Percentiles rank a stretch among this genome's conserved stretches.
These are phyloP conservation scores for Caenorhabditis sp. DNA, from an alignment of 2,888 invertebrate genomes.

Conservation along the genomic window DNA sequence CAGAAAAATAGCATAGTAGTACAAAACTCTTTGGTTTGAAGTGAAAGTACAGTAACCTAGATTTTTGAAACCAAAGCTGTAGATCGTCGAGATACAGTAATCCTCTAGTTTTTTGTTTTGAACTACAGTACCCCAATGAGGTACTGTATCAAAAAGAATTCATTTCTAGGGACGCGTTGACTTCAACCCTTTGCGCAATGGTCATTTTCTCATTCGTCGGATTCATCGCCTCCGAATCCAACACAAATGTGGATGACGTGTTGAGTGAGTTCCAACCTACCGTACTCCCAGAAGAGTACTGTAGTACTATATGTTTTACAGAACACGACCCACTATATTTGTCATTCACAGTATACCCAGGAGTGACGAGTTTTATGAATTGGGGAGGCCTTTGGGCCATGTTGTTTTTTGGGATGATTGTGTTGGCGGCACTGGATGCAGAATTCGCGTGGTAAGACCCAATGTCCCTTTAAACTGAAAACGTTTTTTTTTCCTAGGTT, in stretches of 20 bases:
- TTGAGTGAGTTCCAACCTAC: slow-evolving; percentile 43
- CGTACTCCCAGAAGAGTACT: not conserved
- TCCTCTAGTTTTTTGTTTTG: too few relatives aligned
- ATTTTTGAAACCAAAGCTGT: too few relatives aligned
- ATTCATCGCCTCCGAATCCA: slow-evolving; percentile 57
- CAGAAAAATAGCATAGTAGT: too few relatives aligned
- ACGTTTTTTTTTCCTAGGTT: slow-evolving; percentile 23
- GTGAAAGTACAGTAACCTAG: too few relatives aligned
- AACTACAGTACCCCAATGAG: too few relatives aligned
- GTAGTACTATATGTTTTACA: slow-evolving; percentile 17
- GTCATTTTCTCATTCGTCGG: slow-evolving; percentile 69
- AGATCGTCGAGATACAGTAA: too few relatives aligned
- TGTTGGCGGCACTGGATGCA: slow-evolving; percentile 58
- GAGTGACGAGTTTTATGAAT: slow-evolving; percentile 64
- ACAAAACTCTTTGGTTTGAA: too few relatives aligned
- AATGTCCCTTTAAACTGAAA: too few relatives aligned
- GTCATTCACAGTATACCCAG: slow-evolving; percentile 67
- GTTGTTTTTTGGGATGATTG: slow-evolving; percentile 65
- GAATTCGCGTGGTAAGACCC: slow-evolving; percentile 50
- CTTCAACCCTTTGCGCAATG: slow-evolving; percentile 65
- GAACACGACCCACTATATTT: slow-evolving; percentile 66
- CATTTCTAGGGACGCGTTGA: slow-evolving; percentile 57
- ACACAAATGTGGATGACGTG: slow-evolving; percentile 50
- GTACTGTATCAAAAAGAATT: too few relatives aligned
- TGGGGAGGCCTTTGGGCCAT: slow-evolving; percentile 67